Base-by-base conservation (phyloP, 2,888 invertebrate genomes). In the Loripinus fragilis region DNA sequence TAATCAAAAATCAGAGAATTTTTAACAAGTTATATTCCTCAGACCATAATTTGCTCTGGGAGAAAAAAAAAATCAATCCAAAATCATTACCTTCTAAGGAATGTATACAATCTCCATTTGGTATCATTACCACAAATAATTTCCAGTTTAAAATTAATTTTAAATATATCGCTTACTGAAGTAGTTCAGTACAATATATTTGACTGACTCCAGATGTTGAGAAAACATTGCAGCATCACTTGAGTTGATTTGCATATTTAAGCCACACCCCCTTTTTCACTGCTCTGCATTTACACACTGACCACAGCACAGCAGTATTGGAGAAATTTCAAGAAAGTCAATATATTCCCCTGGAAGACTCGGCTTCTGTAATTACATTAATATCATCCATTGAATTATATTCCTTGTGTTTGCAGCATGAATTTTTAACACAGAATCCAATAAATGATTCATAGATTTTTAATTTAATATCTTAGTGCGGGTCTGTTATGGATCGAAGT, bases 201-300 rank as follows among this genome's bases (percentile, higher is more conserved):
- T 60, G 60, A 60, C 60, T 60, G 60, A 60, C 30, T 60, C 60
- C 60, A 60, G 60, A 60, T 60, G 60, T 28, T 60, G 60, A 33
- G 52, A 52, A 52, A 52, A 23, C 8, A 52, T 33, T 60, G 60
- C 60, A 33, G 60, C 60, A 33, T 30, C 20, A 60, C 12, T 52
- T 60, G 12, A 60, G 60, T 20, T 60, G 60, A 60, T 60, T 60
- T 60, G 60, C 60, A 60, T 60, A 60, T 60, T 60, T 17, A 60
- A 60, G 60, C 7, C 75, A 72, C 83, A 68, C 83, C 83, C 75
- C 71, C 70, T 83, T 79, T 69, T 80, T 72, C 79, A 74, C 79
- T 77, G 71, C 66, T 42, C 71, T 74, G 74, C 70, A 75, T 60
- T 17, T 33, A 60, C 60, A 60, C 60, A 83, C 79, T 83, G 83